These are phyloP conservation scores for Acrocyrtus sp. DNA, from an alignment of 2,888 invertebrate genomes.

Conservation along the genomic window DNA sequence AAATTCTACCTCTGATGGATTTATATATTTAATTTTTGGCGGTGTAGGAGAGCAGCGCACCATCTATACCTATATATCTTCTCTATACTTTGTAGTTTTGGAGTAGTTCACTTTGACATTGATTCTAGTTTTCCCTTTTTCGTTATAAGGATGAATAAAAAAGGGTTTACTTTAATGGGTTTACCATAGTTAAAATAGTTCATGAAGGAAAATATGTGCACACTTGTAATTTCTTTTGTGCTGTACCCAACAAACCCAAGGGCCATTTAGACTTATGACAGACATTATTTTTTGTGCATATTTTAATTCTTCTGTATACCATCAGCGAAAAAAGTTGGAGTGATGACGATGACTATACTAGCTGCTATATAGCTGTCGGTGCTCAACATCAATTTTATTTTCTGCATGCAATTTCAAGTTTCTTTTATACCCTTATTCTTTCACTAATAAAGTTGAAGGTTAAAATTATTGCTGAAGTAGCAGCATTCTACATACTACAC, in stretches of 20 bases:
- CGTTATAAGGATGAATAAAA: no score
- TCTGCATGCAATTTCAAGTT: constrained; percentile 34
- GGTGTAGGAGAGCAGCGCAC: no score
- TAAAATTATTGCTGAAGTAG: constrained; percentile 29
- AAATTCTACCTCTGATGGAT: no score
- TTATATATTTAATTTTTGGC: no score
- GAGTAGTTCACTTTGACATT: constrained; percentile 32
- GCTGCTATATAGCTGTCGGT: no score
- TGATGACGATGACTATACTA: not conserved
- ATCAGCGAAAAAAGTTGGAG: not conserved
- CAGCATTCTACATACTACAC: not conserved
- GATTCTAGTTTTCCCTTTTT: constrained; percentile 6
- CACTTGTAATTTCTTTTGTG: not conserved
- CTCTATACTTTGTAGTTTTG: no score
- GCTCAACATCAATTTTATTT: no score
- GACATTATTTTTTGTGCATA: not conserved
- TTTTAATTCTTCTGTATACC: not conserved
- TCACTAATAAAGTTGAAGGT: constrained; percentile 34
- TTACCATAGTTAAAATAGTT: not conserved
- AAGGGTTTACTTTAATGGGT: no score
- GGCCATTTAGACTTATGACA: constrained; percentile 3
- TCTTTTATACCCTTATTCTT: constrained; percentile 6
- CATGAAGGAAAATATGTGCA: not conserved
- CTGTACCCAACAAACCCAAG: not conserved
- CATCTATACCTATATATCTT: no score